Percentiles rank a stretch among this genome's conserved stretches.
These are phyloP conservation scores for Smithornis capensis DNA, from an alignment of 2,113 vertebrate species.

Conservation along the genomic window DNA sequence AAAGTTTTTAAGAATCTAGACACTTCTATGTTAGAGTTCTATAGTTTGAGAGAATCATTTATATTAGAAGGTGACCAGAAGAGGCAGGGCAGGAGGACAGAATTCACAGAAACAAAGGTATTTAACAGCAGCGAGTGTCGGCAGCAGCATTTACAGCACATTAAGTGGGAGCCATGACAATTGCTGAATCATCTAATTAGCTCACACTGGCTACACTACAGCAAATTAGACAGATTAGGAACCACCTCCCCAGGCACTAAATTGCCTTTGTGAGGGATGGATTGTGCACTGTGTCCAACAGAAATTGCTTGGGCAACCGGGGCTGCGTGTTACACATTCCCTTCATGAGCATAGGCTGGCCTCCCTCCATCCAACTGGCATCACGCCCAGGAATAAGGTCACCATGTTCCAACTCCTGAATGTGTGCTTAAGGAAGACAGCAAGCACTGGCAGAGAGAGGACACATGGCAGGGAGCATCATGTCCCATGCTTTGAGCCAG, in stretches of 20 bases:
- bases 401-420: constrained; percentile 5
- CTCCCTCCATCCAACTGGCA: background rate
- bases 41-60: background rate
- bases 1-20: background rate
- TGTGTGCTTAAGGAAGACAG: background rate
- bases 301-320: constrained; percentile 27
- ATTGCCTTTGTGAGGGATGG: constrained; percentile 26
- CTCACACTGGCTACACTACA: constrained; percentile 41
- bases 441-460: constrained; percentile 16
- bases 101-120: background rate
- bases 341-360: background rate
- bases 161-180: constrained; percentile 23
- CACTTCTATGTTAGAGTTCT: background rate
- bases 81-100: background rate
- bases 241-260: constrained; percentile 51
- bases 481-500: background rate
- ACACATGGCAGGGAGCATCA: background rate
- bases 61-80: background rate
- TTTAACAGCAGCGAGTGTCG: background rate
- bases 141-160: constrained; percentile 23
- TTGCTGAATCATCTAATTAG: constrained; percentile 61
- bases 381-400: constrained; percentile 23
- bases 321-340: background rate
- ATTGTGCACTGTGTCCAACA: constrained; percentile 10
- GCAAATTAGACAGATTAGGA: constrained; percentile 54